Conservation (phyloP, 2,113 vertebrate species). For the Euleptes europaea region DNA sequence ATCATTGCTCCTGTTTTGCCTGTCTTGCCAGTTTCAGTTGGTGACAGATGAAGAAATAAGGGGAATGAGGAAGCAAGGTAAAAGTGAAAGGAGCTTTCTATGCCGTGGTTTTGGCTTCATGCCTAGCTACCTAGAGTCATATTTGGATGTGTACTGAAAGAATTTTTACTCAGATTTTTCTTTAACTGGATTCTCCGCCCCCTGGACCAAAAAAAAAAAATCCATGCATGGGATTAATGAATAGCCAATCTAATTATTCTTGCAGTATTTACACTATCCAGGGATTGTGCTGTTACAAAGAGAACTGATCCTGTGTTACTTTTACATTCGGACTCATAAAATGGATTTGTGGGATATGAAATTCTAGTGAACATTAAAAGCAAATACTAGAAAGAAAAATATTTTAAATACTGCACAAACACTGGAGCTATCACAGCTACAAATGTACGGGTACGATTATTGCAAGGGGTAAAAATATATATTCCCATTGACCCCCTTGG, state of each 20-base stretch:
- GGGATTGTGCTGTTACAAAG: conserved; percentile 15
- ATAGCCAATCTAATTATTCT: conserved; percentile 17
- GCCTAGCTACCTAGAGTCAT: conserved; percentile 10
- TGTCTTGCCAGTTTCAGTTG: neutral
- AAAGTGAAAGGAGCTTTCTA: conserved; percentile 14
- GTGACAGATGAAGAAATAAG: conserved; percentile 2
- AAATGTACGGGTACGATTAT: neutral
- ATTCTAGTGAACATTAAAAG: neutral
- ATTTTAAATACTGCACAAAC: neutral
- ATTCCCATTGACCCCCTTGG: neutral
- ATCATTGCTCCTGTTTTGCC: neutral
- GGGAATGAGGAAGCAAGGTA: conserved; percentile 25
- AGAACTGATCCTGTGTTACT: conserved; percentile 7
- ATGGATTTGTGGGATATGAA: neutral
- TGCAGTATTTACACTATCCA: neutral
- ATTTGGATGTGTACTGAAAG: neutral
- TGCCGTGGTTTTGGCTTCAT: neutral
- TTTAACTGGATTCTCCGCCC: conserved; percentile 25
- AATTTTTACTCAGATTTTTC: neutral
- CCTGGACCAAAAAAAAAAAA: too few species aligned
- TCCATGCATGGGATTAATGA: neutral
- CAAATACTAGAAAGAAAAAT: neutral
- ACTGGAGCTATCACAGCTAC: fast-evolving
- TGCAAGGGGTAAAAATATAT: neutral
- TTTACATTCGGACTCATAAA: neutral